Base-by-base conservation (phyloP, 2,888 invertebrate species). In the Lasioglossum oenotherae region DNA sequence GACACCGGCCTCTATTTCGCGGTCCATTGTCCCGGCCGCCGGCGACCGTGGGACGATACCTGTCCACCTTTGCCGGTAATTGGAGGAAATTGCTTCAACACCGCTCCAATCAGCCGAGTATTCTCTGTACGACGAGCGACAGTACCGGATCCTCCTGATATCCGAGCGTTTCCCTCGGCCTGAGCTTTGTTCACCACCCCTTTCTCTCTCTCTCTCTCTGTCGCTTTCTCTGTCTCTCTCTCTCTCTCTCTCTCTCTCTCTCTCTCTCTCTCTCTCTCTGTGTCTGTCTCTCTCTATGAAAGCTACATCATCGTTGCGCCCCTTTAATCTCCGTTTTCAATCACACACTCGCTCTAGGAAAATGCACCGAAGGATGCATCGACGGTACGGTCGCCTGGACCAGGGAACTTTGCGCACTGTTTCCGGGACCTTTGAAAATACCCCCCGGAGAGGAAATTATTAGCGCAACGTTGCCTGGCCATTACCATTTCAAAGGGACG, bases 61-160 rank as follows among this genome's bases (percentile, higher is more conserved):
- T 85, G 90, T 89, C 92, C 88, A 91, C 88, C 91, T 89, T 89
- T 88, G 82, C 80, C 89, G 90, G 89, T 94, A 94, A 94, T 94
- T 92, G 92, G 90, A 89, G 92, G 93, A 94, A 94, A 94, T 94
- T 94, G 93, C 92, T 90, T 89, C 88, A 91, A 92, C 91, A 89
- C 87, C 83, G 87, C 89, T 89, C 90, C 93, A 93, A 94, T 94
- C 93, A 93, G 87, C 87, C 90, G 85, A 84, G 91, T 88, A 91
- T 94, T 92, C 92, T 92, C 89, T 57, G 46, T 82, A n/a, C 49
- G 75, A 49, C 60, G 35, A 49, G 71, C 75, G 46, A 77, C 64
- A n/a, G 19, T n/a, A 41, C 64, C 46, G 57, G 74, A 74, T 60
- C 38, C 38, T 19, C 14, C 31, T 44, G 80, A 81, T 85, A 82